Evolutionary conservation across 2,797 vertebrate genomes (phyloP), one percentile per base, ranked within the genome.

Genomic region (Syngnathus rostellatus): DNA sequence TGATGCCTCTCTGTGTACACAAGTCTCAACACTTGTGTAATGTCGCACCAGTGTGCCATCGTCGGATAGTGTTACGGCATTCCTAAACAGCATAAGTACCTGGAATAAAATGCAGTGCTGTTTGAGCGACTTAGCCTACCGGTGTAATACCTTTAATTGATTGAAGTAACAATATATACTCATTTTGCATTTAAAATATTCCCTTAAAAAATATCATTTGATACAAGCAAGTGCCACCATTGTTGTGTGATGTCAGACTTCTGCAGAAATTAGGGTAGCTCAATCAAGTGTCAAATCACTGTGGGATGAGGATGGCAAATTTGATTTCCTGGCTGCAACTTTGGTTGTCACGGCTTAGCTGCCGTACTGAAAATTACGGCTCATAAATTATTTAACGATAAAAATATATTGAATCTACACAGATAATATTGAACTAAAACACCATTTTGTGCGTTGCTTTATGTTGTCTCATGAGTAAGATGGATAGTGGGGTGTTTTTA

Each of bases 381-480:
- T 66, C 63, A 65, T 68, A 64, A 62, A 9, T 25, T 57, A 71
- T 41, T 51, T 54, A 59, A 43, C 43, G n/a, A 43, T 74, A 72
- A 69, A 71, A 82, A 77, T n/a, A 38, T 19, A 66, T 38, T 17
- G 21, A 43, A 43, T 16, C 11, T 21, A 16, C 41, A 39, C 48
- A 73, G 66, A 69, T 73, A 54, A 71, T 7, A 59, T 59, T 31
- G 23, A 62, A 75, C 65, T 68, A 38, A 67, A 67, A 55, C n/a
- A 0, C 3, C 31, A 37, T 65, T 75, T 62, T 53, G 23, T 69
- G 19, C 21, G 59, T 71, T 31, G 67, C 68, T 65, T 51, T 77
- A 62, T 63, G 53, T 60, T 41, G 68, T 67, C 64, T 70, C 69
- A 77, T 76, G 64, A 69, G 66, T 72, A 57, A 68, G 50, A 39